These are phyloP conservation scores for Xestia xanthographa DNA, from an alignment of 2,888 invertebrate species.

Conservation along the genomic window DNA sequence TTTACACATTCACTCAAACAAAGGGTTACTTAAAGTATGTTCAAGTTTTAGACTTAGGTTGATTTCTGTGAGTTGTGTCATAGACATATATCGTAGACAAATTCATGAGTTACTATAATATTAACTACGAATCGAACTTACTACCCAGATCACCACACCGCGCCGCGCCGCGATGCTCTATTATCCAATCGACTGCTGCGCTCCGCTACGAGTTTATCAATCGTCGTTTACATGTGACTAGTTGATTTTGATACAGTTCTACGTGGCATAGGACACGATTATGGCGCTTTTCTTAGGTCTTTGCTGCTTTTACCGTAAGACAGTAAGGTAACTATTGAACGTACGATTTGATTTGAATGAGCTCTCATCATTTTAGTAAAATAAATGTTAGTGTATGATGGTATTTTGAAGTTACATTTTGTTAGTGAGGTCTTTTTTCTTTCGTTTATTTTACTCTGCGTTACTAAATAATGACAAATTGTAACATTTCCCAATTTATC, in stretches of 20 bases:
- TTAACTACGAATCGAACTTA: constrained; percentile 1
- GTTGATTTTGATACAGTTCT: not conserved
- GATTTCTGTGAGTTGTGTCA: not conserved
- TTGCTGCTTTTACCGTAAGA: not conserved
- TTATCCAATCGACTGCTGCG: not conserved
- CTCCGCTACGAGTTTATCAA: constrained; percentile 11
- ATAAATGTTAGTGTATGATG: not conserved
- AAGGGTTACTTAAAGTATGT: not conserved
- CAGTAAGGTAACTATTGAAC: not conserved
- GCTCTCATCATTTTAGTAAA: not conserved
- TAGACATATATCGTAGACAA: not conserved
- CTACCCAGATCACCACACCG: not conserved
- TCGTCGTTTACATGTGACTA: constrained; percentile 10
- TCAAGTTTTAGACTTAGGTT: not conserved
- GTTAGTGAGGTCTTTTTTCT: not conserved
- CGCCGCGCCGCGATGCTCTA: not conserved
- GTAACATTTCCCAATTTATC: not conserved
- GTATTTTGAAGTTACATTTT: not conserved
- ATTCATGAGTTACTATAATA: not conserved
- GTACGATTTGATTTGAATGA: not conserved
- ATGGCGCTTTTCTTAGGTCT: not conserved
- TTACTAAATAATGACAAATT: not conserved
- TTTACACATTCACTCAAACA: not conserved
- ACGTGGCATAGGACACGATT: not conserved
- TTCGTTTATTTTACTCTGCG: not conserved